Conservation (phyloP, 2,888 invertebrate species). For the Microctonus brassicae region DNA sequence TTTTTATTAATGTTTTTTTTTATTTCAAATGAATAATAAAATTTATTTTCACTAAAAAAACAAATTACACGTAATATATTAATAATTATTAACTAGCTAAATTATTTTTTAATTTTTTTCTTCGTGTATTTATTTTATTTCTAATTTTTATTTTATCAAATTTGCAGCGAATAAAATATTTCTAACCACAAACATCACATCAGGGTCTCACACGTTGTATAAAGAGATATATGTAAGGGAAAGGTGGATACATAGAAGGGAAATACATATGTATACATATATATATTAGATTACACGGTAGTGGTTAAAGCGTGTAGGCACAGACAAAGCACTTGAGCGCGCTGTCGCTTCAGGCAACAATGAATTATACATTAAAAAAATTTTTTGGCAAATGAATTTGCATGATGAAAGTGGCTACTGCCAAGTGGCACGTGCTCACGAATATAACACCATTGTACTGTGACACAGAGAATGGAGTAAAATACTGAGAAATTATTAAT, state of each 20-base stretch:
- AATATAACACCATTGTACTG: not conserved
- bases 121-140: not conserved
- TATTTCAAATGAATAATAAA: no score
- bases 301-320: not conserved
- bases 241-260: not conserved
- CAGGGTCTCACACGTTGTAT: slow-evolving; percentile 45
- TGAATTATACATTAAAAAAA: slow-evolving; percentile 58
- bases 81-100: no score
- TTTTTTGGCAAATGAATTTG: slow-evolving; percentile 57
- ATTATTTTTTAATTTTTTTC: no score
- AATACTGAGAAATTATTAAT: no score
- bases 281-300: not conserved
- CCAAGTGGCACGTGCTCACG: not conserved
- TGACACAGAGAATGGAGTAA: no score
- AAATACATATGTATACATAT: not conserved
- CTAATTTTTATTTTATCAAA: not conserved
- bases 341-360: slow-evolving; percentile 38
- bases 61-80: no score
- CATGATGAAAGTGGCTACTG: slow-evolving; percentile 54
- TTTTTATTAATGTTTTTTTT: no score
- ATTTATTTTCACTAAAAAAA: no score
- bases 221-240: slow-evolving; percentile 46
- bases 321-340: not conserved
- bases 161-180: slow-evolving; percentile 4
- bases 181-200: slow-evolving; percentile 53